Evolutionary conservation across 2,888 invertebrate species (phyloP), one percentile per base, ranked within the genome.

Genomic region (Tetragnatha montana): DNA sequence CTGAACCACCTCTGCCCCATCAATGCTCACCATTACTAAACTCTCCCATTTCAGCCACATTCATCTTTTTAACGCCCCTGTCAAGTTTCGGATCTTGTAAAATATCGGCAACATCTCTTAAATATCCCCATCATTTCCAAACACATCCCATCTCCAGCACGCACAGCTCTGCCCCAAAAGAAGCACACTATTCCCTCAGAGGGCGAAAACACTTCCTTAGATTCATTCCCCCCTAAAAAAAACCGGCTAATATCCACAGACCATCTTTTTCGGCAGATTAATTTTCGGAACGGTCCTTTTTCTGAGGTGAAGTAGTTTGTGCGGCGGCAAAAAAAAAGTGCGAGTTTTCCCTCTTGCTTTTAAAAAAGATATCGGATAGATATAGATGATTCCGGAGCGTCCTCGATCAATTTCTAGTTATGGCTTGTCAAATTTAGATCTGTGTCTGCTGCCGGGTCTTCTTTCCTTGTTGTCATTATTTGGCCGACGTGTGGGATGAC

Each of bases 401-500:
- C 85, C 79, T 85, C 85, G 71, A 87, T 87, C 87, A 81, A 87
- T 81, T 87, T 75, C 81, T 87, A 87, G 81, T 87, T 87, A 87
- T 87, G 87, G 81, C 81, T 87, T 87, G 87, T 87, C 87, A 87
- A 87, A 87, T 81, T 87, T 81, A 87, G 87, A 87, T 87, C 87
- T 75, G 87, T 75, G 75, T 21, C 75, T 21, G 51, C 68, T 68
- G 49, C 69, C 50, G 73, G 75, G 68, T 76, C 51, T 69, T 50
- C 81, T 75, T 87, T 87, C 71, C 69, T 81, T 87, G 70, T 70
- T 85, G 70, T 81, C 87, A 87, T 81, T 80, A 81, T 87, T 87
- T 81, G 75, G 22, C 60, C 49, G 74, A 75, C 80, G 68, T 75
- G 75, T 68, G 74, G 81, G 81, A 73, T 81, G 87, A 80, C 81